Percentiles rank a stretch among this genome's conserved stretches.
These are phyloP conservation scores for Bucco capensis DNA, from an alignment of 2,113 vertebrate genomes.

Conservation along the genomic window DNA sequence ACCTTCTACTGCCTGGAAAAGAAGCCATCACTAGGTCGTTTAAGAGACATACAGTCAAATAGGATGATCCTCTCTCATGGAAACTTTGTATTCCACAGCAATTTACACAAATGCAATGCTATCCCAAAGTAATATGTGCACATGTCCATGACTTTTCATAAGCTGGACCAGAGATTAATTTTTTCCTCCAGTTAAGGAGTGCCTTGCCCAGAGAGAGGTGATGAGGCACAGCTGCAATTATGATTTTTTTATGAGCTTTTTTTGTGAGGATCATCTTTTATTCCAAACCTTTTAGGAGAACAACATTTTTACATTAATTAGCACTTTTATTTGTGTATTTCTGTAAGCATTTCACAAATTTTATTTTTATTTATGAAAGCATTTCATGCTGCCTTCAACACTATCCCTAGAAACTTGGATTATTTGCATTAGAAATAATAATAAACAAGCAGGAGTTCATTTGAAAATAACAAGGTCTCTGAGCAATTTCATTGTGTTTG, in stretches of 20 bases:
- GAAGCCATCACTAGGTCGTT: background rate
- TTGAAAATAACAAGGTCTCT: slow-evolving; percentile 52
- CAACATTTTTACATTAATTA: slow-evolving; percentile 9
- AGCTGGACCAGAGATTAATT: background rate
- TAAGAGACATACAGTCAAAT: background rate
- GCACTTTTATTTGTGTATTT: background rate
- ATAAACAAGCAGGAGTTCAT: slow-evolving; percentile 37
- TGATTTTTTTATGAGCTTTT: background rate
- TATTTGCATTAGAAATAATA: slow-evolving; percentile 37
- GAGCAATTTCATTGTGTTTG: slow-evolving; percentile 49
- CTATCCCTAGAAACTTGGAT: slow-evolving; percentile 14
- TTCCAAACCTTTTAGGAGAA: background rate
- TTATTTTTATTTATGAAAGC: slow-evolving; percentile 40
- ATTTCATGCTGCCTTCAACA: slow-evolving; percentile 5
- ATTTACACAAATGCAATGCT: background rate
- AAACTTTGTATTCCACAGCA: background rate
- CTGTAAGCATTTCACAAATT: slow-evolving; percentile 9
- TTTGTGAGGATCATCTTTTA: background rate
- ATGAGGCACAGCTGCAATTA: background rate
- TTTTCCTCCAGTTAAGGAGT: background rate
- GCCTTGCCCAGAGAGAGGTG: background rate
- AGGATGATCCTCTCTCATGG: background rate
- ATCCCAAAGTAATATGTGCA: background rate
- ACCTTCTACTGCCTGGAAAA: background rate
- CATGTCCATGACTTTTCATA: background rate